These are phyloP conservation scores for Drosophila serrata DNA, from an alignment of 1,140 invertebrate species.

Conservation along the genomic window DNA sequence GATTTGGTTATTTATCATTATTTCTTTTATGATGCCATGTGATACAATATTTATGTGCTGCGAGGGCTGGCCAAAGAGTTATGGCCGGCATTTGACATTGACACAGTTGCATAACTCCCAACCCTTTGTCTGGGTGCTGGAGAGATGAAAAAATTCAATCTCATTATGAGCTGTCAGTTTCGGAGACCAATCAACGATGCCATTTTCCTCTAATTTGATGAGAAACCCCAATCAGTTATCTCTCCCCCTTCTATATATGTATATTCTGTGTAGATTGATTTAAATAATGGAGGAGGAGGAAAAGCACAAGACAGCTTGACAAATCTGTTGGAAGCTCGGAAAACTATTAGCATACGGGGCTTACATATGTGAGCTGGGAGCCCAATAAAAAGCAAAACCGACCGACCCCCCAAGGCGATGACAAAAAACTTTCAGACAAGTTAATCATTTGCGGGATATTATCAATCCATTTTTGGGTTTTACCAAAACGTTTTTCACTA, in stretches of 20 bases:
- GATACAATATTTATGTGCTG: conserved; percentile 78
- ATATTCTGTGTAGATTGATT: conserved; percentile 69
- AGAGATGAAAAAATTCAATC: conserved; percentile 54
- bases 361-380: conserved; percentile 34
- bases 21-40: conserved; percentile 79
- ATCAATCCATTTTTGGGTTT: conserved; percentile 82
- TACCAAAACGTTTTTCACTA: conserved; percentile 39
- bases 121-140: conserved; percentile 63
- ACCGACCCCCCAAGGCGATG: conserved; percentile 43
- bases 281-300: conserved; percentile 51
- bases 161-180: conserved; percentile 66
- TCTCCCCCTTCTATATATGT: neutral
- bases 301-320: conserved; percentile 63
- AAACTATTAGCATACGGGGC: conserved; percentile 77
- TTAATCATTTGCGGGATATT: conserved; percentile 84
- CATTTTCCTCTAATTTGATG: conserved; percentile 70
- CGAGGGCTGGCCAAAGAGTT: conserved; percentile 49
- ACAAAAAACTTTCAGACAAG: conserved; percentile 74
- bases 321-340: conserved; percentile 60
- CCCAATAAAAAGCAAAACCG: conserved; percentile 19
- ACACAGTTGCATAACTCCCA: conserved; percentile 73
- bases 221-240: conserved; percentile 35
- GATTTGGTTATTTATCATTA: conserved; percentile 84
- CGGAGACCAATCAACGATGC: conserved; percentile 58
- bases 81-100: conserved; percentile 73